Conservation (phyloP, 2,888 invertebrate species). For the Scelioninae gen. 1 region DNA sequence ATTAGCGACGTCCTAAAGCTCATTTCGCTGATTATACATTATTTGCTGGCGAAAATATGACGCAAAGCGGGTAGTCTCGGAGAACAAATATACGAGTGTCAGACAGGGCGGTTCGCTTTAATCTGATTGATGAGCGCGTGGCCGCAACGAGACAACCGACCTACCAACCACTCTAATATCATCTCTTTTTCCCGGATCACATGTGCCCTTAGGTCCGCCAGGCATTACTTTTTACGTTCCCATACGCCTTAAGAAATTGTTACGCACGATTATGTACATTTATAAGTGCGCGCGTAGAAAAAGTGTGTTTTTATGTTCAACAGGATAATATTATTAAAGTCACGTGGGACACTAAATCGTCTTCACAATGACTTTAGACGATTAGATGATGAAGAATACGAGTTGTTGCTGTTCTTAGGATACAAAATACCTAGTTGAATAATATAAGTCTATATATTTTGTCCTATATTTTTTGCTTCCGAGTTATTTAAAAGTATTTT, state of each 20-base stretch:
- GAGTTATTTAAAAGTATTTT: too few relatives aligned
- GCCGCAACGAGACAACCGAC: conserved; percentile 51
- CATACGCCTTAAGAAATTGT: conserved; percentile 50
- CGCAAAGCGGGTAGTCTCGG: not conserved
- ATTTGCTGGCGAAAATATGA: conserved; percentile 34
- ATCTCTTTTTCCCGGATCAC: conserved; percentile 46
- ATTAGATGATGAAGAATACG: conserved; percentile 15
- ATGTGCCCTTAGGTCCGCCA: conserved; percentile 45
- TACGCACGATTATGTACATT: conserved; percentile 60
- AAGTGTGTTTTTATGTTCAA: conserved; percentile 39
- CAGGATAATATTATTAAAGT: conserved; percentile 31
- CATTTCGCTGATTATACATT: conserved; percentile 61
- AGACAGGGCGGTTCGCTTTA: conserved; percentile 43
- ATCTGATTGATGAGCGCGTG: conserved; percentile 61
- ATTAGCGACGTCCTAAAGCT: conserved; percentile 9
- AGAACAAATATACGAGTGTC: conserved; percentile 27
- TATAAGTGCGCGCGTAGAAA: conserved; percentile 23
- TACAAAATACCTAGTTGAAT: too few relatives aligned
- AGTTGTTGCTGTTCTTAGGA: not conserved
- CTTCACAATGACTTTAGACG: conserved; percentile 30
- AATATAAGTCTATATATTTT: too few relatives aligned
- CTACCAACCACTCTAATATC: conserved; percentile 54
- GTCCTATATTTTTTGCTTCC: too few relatives aligned
- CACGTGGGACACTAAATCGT: not conserved
- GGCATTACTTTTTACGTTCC: conserved; percentile 58